Conservation (phyloP, 2,797 vertebrate species). For the Steatocranus sp. region DNA sequence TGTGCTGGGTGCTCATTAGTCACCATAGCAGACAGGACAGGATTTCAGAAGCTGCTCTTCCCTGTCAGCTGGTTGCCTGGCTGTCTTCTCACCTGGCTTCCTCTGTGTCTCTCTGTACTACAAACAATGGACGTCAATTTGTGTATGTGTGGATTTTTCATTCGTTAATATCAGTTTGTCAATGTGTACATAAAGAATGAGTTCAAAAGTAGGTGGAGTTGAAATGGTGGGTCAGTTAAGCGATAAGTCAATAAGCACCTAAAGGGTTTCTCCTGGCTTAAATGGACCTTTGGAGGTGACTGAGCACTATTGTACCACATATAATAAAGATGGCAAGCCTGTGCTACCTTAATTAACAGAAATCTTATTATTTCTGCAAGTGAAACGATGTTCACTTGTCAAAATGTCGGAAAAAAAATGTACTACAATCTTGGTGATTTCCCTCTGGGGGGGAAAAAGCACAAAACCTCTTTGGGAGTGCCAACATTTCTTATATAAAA, state of each 20-base stretch:
- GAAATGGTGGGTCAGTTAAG: background rate
- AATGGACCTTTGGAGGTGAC: background rate
- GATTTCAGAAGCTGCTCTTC: slow-evolving; percentile 26
- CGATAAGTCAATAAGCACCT: background rate
- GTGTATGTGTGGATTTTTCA: background rate
- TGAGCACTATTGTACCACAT: background rate
- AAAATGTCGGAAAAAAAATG: background rate
- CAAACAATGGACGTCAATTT: slow-evolving; percentile 59
- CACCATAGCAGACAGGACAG: background rate
- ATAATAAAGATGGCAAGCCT: background rate
- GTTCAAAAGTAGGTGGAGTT: background rate
- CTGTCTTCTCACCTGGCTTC: slow-evolving; percentile 40
- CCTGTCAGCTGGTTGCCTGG: slow-evolving; percentile 36
- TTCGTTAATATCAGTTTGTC: background rate
- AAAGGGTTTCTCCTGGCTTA: background rate
- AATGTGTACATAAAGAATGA: background rate
- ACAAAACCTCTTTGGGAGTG: background rate
- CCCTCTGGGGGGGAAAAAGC: background rate
- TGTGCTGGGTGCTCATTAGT: slow-evolving; percentile 56
- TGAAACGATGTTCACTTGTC: background rate
- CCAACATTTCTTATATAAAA: background rate
- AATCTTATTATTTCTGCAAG: background rate
- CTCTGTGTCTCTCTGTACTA: background rate
- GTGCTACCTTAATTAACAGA: background rate
- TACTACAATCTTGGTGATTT: background rate